Conservation (phyloP, 1,140 invertebrate species). For the Diorhabda carinulata region DNA sequence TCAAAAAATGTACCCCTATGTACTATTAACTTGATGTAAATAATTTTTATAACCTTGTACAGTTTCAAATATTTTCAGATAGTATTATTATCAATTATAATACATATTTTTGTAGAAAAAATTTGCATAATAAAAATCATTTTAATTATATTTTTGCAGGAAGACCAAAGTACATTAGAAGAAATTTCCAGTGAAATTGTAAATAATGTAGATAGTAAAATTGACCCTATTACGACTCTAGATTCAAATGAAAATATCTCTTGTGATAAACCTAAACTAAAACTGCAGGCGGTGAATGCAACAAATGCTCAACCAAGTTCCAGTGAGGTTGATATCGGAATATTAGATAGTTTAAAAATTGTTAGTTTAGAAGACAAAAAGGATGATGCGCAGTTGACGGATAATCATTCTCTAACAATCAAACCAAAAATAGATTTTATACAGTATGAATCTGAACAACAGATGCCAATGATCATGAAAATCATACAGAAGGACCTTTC, state of each 20-base stretch:
- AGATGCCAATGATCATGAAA: constrained; percentile 96
- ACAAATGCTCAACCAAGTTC: not conserved
- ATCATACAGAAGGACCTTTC: constrained; percentile 98
- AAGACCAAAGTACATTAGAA: not conserved
- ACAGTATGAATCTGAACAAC: constrained; percentile 81
- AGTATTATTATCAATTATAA: no score
- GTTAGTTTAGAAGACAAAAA: constrained; percentile 13
- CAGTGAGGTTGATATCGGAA: constrained; percentile 13
- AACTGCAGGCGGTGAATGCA: not conserved
- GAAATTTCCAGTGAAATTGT: constrained; percentile 14
- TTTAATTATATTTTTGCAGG: not conserved
- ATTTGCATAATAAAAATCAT: no score
- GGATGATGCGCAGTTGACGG: not conserved
- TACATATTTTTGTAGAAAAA: no score
- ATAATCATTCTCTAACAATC: constrained; percentile 15
- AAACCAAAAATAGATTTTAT: constrained; percentile 56
- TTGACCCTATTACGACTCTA: constrained; percentile 28
- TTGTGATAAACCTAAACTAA: constrained; percentile 11
- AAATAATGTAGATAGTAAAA: constrained; percentile 30
- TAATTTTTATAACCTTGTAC: no score
- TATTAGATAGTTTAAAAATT: constrained; percentile 17
- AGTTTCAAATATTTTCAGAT: no score
- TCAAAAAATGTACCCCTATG: no score
- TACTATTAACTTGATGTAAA: no score
- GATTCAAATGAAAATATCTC: constrained; percentile 31